phyloP scores from a whole-genome alignment of 2,888 invertebrate genomes.

The Ligdia adustata region DNA sequence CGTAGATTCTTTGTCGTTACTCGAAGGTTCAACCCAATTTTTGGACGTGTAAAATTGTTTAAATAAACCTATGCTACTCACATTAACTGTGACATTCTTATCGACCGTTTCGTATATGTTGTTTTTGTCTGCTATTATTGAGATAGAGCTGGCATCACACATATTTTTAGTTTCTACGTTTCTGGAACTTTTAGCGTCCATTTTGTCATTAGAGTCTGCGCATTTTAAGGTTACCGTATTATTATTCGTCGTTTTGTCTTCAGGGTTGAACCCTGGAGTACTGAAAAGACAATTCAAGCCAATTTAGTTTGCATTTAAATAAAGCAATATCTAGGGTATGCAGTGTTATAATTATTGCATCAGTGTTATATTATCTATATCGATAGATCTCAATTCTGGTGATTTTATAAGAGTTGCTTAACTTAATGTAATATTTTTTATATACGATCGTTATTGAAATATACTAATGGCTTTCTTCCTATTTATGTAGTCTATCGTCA shows the following conservation, averaged over 20 bases:
- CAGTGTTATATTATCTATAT: too few relatives aligned
- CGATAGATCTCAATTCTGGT: too few relatives aligned
- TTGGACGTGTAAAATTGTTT: conserved; percentile 31
- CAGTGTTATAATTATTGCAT: too few relatives aligned
- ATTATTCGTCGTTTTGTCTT: conserved; percentile 35
- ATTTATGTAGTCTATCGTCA: too few relatives aligned
- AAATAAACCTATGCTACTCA: conserved; percentile 56
- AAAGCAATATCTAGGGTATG: too few relatives aligned
- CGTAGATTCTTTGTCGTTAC: background rate
- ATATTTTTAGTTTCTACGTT: conserved; percentile 45
- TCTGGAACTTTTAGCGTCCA: conserved; percentile 47
- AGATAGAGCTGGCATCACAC: conserved; percentile 49
- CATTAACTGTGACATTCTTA: conserved; percentile 59
- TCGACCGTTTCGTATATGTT: conserved; percentile 41
- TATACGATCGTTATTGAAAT: too few relatives aligned
- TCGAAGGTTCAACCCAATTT: conserved; percentile 13
- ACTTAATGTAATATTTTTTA: too few relatives aligned
- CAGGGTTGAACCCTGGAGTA: conserved; percentile 36
- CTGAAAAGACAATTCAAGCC: background rate
- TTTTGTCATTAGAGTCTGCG: conserved; percentile 47
- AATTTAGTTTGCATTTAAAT: too few relatives aligned
- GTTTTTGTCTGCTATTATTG: conserved; percentile 34
- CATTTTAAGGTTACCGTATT: conserved; percentile 35
- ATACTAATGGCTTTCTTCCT: too few relatives aligned
- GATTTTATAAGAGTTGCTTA: too few relatives aligned